phyloP scores from a whole-genome alignment of 2,888 invertebrate species.

The Archaeoteleia sp. region DNA sequence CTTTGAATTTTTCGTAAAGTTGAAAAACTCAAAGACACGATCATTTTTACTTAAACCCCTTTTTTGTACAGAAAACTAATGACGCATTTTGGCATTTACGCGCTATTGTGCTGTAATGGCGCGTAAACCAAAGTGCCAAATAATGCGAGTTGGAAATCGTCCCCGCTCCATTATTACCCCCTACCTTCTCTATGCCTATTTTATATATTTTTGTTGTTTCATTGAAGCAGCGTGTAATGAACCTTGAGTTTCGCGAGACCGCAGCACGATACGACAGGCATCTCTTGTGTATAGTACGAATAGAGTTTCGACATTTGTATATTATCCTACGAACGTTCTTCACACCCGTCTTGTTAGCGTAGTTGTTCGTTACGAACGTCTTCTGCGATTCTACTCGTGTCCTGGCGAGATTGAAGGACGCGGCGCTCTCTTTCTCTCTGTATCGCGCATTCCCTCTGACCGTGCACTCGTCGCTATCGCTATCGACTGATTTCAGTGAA shows the following conservation, averaged over 20 bases:
- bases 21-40: background rate
- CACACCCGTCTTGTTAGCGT: constrained; percentile 9
- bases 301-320: constrained; percentile 13
- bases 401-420: constrained; percentile 2
- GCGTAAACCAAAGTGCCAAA: background rate
- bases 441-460: constrained; percentile 14
- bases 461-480: too few species aligned
- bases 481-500: background rate
- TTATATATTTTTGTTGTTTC: background rate
- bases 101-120: too few species aligned
- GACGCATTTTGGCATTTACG: too few species aligned
- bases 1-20: background rate
- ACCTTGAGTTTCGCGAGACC: constrained; percentile 1
- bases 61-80: constrained; percentile 8
- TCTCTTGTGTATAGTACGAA: constrained; percentile 15
- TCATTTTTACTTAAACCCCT: constrained; percentile 4
- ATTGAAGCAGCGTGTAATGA: background rate
- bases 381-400: constrained; percentile 4
- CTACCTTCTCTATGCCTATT: background rate
- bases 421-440: constrained; percentile 12
- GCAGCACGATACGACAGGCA: constrained; percentile 7
- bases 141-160: background rate
- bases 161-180: too few species aligned
- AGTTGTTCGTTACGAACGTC: constrained; percentile 6
- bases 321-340: constrained; percentile 9